A percentile compares a stretch with the other conserved stretches of the same genome.
Evolutionary conservation across 2,113 vertebrate genomes (phyloP).

Genomic region (Cyprinus carpio): DNA sequence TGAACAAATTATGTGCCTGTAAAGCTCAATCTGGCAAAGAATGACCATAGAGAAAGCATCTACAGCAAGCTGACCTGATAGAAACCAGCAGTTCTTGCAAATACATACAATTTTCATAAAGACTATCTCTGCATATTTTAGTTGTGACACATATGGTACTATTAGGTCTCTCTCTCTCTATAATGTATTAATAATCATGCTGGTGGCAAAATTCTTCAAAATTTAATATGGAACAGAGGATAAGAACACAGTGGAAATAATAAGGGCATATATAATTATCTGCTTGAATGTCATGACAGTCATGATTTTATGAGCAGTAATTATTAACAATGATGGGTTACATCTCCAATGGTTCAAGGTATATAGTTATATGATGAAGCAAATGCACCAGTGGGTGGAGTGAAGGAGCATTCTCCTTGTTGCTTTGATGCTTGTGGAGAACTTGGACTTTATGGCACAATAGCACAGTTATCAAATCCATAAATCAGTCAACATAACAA

Average conservation of each 20-base stretch:
- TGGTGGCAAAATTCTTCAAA: not conserved
- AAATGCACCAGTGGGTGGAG: not conserved
- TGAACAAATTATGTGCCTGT: not conserved
- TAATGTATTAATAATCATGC: not conserved
- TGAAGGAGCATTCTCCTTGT: not conserved
- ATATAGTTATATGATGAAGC: not conserved
- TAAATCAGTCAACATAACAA: not conserved
- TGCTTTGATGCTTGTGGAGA: conserved; percentile 4
- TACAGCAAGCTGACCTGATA: not conserved
- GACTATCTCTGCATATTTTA: not conserved
- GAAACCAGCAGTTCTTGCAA: not conserved
- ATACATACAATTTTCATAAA: not conserved
- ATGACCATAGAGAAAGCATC: not conserved
- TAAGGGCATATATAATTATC: not conserved
- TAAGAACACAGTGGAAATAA: not conserved
- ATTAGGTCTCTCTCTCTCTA: not conserved
- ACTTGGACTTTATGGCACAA: not conserved
- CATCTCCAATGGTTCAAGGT: not conserved
- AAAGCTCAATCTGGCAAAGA: not conserved
- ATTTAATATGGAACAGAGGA: not conserved
- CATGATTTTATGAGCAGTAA: not conserved
- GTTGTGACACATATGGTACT: not conserved
- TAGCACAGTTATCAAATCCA: not conserved
- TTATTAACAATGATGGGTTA: not conserved
- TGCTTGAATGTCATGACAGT: not conserved